Conservation (phyloP, 2,888 invertebrate species). For the Cinara cedri region DNA sequence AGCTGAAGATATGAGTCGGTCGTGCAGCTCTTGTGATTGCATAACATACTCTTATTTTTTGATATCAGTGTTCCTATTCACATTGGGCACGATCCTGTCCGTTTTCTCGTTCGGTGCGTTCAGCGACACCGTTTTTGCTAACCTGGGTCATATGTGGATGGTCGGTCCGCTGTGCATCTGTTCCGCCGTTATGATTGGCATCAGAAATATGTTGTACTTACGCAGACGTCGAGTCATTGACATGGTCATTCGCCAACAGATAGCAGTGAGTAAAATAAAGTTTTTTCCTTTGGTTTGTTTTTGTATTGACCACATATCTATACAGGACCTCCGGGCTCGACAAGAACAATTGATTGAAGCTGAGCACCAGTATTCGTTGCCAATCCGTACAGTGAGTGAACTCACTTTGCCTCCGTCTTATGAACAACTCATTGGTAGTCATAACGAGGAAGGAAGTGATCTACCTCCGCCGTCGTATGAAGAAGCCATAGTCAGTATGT, state of each 20-base stretch:
- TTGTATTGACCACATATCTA: neutral
- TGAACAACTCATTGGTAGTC: constrained; percentile 68
- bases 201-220: constrained; percentile 72
- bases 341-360: constrained; percentile 57
- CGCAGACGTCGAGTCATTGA: constrained; percentile 72
- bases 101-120: constrained; percentile 70
- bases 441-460: constrained; percentile 53
- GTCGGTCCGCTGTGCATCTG: constrained; percentile 73
- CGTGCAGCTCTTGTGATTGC: constrained; percentile 72
- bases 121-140: constrained; percentile 68
- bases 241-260: constrained; percentile 71
- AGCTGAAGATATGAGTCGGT: constrained; percentile 36
- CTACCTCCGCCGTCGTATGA: constrained; percentile 70
- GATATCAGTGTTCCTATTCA: constrained; percentile 70
- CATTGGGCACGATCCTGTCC: constrained; percentile 71
- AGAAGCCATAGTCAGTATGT: constrained; percentile 65
- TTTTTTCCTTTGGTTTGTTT: constrained; percentile 59
- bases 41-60: constrained; percentile 72
- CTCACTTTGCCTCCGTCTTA: constrained; percentile 70
- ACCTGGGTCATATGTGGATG: constrained; percentile 73
- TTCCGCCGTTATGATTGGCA: constrained; percentile 73
- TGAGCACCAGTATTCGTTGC: constrained; percentile 59
- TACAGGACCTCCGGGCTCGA: constrained; percentile 41
- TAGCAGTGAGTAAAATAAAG: constrained; percentile 67
- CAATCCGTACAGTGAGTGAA: constrained; percentile 68